Evolutionary conservation across 1,140 invertebrate species (phyloP), one percentile per base, ranked within the genome.

Genomic region (Catajapyx aquilonaris): DNA sequence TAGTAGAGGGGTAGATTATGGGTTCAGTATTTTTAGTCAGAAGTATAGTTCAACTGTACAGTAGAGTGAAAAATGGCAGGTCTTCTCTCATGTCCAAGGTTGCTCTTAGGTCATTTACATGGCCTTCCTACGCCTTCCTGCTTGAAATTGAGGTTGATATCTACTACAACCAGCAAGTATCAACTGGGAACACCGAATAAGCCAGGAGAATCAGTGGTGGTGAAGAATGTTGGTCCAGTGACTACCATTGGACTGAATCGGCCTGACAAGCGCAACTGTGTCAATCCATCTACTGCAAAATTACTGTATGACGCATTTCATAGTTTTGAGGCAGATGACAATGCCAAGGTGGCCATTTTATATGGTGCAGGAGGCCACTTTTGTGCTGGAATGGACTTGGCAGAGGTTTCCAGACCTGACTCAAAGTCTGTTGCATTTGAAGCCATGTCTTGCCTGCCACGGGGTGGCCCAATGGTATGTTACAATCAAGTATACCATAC

Each of bases 321-420:
- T 43, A 57, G 62, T 22, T 90, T 91, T 60, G 83, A 91, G 45
- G 65, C 71, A 38, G 78, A 90, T 52, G 48, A 68, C 1, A 53
- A 64, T 0, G 61, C 72, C 3, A 56, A 63, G 42, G 72, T 78
- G 7, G 77, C 74, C 13, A 69, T 94, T 9, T 59, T 94, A 3
- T 72, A 88, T 61, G 88, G 88, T 19, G 68, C 74, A 52, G 83
- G 85, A 31, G 86, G 86, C 4, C 81, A 75, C 44, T 93, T 94
- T 56, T 91, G 83, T 58, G 71, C 85, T 22, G 88, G 88, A 4
- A 84, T 75, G 54, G 86, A 93, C 59, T 47, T 69, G 31, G 47
- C 52, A 20, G 58, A 62, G 40, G 42, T 69, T 79, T 33, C 60
- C 74, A 39, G 73, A 79, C 49, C 57, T 40, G 19, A 43, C 13